These are phyloP conservation scores for Jacana jacana DNA, from an alignment of 2,113 vertebrate genomes.

Conservation along the genomic window DNA sequence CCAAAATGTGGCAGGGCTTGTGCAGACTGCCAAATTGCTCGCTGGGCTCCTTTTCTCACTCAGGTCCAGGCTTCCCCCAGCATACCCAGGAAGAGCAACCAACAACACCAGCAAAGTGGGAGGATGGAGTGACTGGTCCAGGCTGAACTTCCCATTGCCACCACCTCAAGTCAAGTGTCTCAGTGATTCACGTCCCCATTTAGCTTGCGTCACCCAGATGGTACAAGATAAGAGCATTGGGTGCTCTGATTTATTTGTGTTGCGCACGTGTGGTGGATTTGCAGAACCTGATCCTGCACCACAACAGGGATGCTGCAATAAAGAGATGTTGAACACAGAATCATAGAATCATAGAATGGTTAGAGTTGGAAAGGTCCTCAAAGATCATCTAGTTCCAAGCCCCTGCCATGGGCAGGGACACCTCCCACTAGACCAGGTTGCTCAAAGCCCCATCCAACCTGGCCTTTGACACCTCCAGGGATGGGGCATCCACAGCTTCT, in stretches of 20 bases:
- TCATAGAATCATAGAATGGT: no score
- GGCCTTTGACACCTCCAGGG: no score
- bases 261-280: accelerated
- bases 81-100: not conserved
- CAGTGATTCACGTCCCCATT: not conserved
- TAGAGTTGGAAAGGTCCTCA: no score
- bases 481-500: no score
- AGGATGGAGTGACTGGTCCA: not conserved
- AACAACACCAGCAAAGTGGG: not conserved
- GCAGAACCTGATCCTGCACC: not conserved
- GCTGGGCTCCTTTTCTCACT: not conserved
- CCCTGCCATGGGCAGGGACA: no score
- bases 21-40: not conserved
- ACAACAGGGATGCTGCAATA: no score
- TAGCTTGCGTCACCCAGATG: not conserved
- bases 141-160: not conserved
- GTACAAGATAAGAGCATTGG: not conserved
- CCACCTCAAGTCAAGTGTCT: not conserved
- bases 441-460: no score
- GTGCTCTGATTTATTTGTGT: not conserved
- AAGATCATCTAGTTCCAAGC: no score
- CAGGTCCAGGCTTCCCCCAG: not conserved
- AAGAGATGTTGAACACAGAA: not conserved
- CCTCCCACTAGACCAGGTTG: no score
- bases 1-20: not conserved